Conservation (phyloP, 2,797 vertebrate genomes). For the Menidia menidia region DNA sequence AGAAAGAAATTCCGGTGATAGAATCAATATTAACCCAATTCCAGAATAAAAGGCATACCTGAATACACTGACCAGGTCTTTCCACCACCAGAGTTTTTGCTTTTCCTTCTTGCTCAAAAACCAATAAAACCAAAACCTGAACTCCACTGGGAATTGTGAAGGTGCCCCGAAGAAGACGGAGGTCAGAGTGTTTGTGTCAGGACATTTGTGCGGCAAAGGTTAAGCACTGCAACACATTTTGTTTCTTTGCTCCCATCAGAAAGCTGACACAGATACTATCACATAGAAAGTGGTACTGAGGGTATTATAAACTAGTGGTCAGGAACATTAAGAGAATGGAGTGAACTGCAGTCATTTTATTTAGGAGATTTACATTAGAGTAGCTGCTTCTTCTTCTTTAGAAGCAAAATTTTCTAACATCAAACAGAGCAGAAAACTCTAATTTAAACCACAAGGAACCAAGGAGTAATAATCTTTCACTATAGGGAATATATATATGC, state of each 20-base stretch:
- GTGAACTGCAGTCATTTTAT: not conserved
- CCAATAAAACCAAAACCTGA: too few relatives aligned
- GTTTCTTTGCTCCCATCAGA: not conserved
- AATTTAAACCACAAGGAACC: constrained; percentile 12
- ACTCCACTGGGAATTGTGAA: too few relatives aligned
- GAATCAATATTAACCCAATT: too few relatives aligned
- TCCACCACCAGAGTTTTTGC: too few relatives aligned
- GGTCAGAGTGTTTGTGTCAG: too few relatives aligned
- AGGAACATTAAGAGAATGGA: not conserved
- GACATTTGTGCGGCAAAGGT: too few relatives aligned
- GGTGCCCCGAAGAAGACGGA: too few relatives aligned
- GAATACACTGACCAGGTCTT: too few relatives aligned
- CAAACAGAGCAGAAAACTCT: not conserved
- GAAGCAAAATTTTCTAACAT: constrained; percentile 2
- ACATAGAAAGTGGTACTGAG: not conserved
- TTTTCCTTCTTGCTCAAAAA: too few relatives aligned
- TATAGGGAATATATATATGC: not conserved
- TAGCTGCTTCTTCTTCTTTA: not conserved
- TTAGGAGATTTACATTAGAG: not conserved
- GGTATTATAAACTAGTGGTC: not conserved
- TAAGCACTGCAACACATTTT: too few relatives aligned
- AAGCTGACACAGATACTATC: not conserved
- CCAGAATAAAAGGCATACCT: too few relatives aligned
- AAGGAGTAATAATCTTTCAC: constrained; percentile 12
- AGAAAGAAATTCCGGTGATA: too few relatives aligned